Evolutionary conservation across 2,113 vertebrate species (phyloP).

Genomic region (Pheucticus melanocephalus): DNA sequence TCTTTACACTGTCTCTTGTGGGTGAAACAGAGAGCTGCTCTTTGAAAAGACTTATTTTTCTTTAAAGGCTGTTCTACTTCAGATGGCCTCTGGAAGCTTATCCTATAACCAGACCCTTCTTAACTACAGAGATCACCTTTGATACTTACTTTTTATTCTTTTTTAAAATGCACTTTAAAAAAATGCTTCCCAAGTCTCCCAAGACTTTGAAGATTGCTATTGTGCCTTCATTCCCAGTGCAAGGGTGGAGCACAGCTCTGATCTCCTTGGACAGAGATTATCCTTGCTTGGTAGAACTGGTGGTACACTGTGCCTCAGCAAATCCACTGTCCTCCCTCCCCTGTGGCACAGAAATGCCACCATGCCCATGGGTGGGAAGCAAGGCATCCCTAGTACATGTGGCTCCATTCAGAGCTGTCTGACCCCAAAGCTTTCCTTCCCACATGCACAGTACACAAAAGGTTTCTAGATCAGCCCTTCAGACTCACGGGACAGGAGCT

Average conservation of each 20-base stretch:
- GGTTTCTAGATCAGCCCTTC: not conserved
- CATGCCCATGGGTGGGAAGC: fast-evolving
- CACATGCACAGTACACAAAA: not conserved
- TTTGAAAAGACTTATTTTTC: not conserved
- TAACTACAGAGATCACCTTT: not conserved
- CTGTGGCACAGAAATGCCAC: not conserved
- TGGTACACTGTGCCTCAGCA: not conserved
- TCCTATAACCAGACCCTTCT: not conserved
- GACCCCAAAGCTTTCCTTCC: not conserved
- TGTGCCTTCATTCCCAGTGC: not conserved
- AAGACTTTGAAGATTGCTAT: not conserved
- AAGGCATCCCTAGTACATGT: fast-evolving
- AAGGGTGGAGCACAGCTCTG: not conserved
- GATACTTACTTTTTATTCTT: not conserved
- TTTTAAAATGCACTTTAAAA: not conserved
- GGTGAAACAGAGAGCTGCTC: not conserved
- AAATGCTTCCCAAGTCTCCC: not conserved
- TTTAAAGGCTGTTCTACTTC: not conserved
- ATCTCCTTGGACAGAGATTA: not conserved
- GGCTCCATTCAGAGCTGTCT: not conserved
- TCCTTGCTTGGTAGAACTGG: not conserved
- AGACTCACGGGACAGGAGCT: not conserved
- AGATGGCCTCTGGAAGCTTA: not conserved
- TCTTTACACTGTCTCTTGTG: not conserved
- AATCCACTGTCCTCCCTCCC: not conserved